Evolutionary conservation across 2,888 invertebrate genomes (phyloP).

Genomic region (Cheilosia impressa): DNA sequence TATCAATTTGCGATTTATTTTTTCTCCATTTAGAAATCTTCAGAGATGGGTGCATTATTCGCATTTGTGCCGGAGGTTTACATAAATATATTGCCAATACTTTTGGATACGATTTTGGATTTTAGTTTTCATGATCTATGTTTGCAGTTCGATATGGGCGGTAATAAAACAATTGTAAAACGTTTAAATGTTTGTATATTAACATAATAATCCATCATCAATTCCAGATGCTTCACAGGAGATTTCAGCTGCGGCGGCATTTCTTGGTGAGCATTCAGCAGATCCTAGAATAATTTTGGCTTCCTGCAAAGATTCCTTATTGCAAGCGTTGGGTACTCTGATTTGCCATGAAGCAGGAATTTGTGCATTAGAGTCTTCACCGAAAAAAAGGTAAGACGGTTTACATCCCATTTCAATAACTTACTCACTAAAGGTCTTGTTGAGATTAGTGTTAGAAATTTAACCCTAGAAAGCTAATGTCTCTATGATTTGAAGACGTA

Average conservation of each 20-base stretch:
- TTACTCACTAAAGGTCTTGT: no score
- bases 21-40: slow-evolving; percentile 83
- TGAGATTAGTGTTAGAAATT: no score
- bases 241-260: slow-evolving; percentile 87
- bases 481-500: no score
- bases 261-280: slow-evolving; percentile 90
- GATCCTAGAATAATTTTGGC: slow-evolving; percentile 90
- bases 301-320: slow-evolving; percentile 90
- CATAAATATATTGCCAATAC: slow-evolving; percentile 85
- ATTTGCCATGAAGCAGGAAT: slow-evolving; percentile 90
- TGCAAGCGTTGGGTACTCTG: slow-evolving; percentile 90
- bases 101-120: slow-evolving; percentile 83
- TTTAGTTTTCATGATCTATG: slow-evolving; percentile 82
- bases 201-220: background rate
- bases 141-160: slow-evolving; percentile 80
- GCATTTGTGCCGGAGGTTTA: slow-evolving; percentile 89
- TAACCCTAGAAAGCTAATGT: no score
- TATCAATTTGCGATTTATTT: background rate
- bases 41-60: slow-evolving; percentile 85
- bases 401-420: no score
- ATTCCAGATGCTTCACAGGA: slow-evolving; percentile 85
- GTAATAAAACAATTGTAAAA: slow-evolving; percentile 49
- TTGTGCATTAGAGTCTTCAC: slow-evolving; percentile 88
- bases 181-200: background rate
- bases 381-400: slow-evolving; percentile 79